Evolutionary conservation across 2,113 vertebrate species (phyloP).

Genomic region (Xiphophorus couchianus): DNA sequence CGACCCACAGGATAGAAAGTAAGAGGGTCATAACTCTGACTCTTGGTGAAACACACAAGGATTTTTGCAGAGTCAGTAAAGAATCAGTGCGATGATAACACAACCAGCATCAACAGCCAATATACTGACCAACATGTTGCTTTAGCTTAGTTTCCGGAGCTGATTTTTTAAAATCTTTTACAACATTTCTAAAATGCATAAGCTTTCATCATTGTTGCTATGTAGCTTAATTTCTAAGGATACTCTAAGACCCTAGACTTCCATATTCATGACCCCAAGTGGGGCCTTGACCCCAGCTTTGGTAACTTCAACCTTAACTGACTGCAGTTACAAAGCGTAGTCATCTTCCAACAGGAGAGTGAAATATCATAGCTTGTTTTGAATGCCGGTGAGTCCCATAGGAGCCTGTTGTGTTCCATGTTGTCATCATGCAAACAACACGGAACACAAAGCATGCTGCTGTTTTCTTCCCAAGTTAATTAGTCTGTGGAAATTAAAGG

Average conservation of each 20-base stretch:
- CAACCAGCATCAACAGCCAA: too few relatives aligned
- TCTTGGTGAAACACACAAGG: too few relatives aligned
- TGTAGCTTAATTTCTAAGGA: not conserved
- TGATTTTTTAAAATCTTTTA: too few relatives aligned
- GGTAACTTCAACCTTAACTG: too few relatives aligned
- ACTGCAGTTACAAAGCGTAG: not conserved
- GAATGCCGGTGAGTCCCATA: not conserved
- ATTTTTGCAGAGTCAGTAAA: too few relatives aligned
- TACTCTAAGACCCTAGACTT: not conserved
- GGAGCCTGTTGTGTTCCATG: not conserved
- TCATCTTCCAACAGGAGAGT: not conserved
- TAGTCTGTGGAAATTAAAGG: constrained; percentile 4
- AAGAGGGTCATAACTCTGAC: too few relatives aligned
- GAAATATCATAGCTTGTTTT: constrained; percentile 33
- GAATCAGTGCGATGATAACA: too few relatives aligned
- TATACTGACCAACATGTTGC: too few relatives aligned
- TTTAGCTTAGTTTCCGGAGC: too few relatives aligned
- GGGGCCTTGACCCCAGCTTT: not conserved
- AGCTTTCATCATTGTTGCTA: too few relatives aligned
- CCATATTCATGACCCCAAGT: not conserved
- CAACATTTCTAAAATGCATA: too few relatives aligned
- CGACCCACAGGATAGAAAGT: too few relatives aligned
- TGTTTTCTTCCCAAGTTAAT: constrained; percentile 23
- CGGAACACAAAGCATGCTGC: not conserved
- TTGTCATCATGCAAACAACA: constrained; percentile 25